Evolutionary conservation across 2,888 invertebrate genomes (phyloP).

Genomic region (Aphodius granarius): DNA sequence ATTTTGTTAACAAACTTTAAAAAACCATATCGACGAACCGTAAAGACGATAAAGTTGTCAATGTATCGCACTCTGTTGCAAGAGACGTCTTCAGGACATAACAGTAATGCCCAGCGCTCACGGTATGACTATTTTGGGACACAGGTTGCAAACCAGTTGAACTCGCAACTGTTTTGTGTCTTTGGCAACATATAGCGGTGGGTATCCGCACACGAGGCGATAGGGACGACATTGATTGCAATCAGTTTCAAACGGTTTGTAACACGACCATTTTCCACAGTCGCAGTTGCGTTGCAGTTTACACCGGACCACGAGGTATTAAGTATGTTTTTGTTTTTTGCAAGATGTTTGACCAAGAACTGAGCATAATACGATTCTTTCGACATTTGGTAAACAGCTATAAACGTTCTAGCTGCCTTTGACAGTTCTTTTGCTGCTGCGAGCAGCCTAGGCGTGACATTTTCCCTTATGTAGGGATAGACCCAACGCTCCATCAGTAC

Average conservation of each 20-base stretch:
- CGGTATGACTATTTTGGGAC: neutral
- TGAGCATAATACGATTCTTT: too few species aligned
- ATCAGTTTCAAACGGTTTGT: neutral
- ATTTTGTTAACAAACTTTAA: too few species aligned
- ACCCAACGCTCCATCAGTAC: neutral
- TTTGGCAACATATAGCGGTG: neutral
- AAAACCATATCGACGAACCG: too few species aligned
- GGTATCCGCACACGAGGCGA: neutral
- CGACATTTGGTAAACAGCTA: too few species aligned
- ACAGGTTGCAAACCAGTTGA: constrained; percentile 1
- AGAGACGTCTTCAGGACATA: too few species aligned
- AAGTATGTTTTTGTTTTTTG: neutral
- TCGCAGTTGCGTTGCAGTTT: neutral
- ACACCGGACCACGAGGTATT: too few species aligned
- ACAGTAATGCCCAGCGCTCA: neutral
- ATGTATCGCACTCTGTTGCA: too few species aligned
- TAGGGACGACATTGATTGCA: neutral
- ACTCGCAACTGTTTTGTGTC: neutral
- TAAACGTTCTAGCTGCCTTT: too few species aligned
- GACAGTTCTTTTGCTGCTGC: neutral
- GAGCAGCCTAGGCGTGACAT: neutral
- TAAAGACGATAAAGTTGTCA: too few species aligned
- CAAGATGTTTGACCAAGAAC: neutral
- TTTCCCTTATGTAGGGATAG: too few species aligned
- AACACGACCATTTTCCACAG: neutral